Base-by-base conservation (phyloP, 2,888 invertebrate genomes). In the Noctua pronuba region DNA sequence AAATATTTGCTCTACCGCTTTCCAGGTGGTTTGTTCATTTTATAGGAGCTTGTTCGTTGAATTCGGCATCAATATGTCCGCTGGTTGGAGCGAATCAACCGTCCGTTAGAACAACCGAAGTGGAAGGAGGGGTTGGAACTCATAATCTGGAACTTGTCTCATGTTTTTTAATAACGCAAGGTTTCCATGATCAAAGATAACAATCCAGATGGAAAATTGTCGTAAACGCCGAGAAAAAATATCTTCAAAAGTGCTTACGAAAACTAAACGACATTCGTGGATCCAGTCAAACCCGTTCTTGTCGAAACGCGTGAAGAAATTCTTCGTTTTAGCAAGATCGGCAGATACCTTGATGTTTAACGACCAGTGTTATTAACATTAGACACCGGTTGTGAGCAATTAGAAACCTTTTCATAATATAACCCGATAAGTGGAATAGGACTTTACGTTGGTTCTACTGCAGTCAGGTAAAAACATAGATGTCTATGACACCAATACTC, bases 111-210 rank as follows among this genome's bases (percentile, higher is more conserved):
- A 76, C 80, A 84, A 88, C 79, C 87, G 88, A 87, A 79, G 90
- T 86, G 90, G 88, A 92, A 92, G 86, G 86, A 87, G 86, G 87
- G 88, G 86, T 87, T 70, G 82, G 80, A 88, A 80, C 83, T 87
- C 84, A 86, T 88, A 86, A 85, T 73, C 83, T 88, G 87, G 85
- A 87, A 88, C 85, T 82, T 73, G 69, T 64, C 75, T 77, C 78
- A 58, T 55, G 46, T 62, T 74, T 83, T 83, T 83, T 82, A 73
- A 71, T 52, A 68, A 62, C 18, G 16, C 52, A 83, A 72, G 41
- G 24, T 82, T 75, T 77, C 24, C 66, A 79, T 75, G 46, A 83
- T 86, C 65, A 80, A 70, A 79, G 80, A 74, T 73, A 83, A 83
- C 69, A 78, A 79, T 66, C 55, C 73, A 60, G 38, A n/a, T 73